These are phyloP conservation scores for Plagiodera versicolora DNA, from an alignment of 2,888 invertebrate genomes.

Conservation along the genomic window DNA sequence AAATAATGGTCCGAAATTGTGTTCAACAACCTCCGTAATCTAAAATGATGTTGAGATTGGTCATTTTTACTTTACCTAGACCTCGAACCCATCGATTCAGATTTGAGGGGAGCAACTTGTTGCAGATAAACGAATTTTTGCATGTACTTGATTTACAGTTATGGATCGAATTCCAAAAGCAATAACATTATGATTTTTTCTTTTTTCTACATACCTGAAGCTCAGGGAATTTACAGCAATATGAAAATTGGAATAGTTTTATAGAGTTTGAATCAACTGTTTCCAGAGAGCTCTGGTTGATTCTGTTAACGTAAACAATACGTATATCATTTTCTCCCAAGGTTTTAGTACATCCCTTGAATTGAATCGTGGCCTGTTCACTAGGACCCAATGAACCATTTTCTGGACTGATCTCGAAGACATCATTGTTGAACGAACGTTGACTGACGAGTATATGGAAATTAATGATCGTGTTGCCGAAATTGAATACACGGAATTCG, in stretches of 20 bases:
- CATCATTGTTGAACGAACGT: conserved; percentile 14
- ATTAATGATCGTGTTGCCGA: conserved; percentile 50
- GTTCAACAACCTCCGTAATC: conserved; percentile 50
- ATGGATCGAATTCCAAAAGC: no score
- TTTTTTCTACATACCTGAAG: conserved; percentile 44
- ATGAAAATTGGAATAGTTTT: conserved; percentile 42
- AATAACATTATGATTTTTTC: no score
- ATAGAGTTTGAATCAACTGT: conserved; percentile 30
- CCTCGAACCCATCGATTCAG: no score
- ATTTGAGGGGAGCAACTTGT: no score
- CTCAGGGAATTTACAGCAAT: conserved; percentile 47
- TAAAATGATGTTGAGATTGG: conserved; percentile 29
- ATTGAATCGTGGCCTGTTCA: conserved; percentile 40
- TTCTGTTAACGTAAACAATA: conserved; percentile 47
- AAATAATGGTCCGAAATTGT: conserved; percentile 46
- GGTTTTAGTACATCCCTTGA: conserved; percentile 43
- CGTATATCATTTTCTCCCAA: conserved; percentile 45
- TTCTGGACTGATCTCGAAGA: conserved; percentile 21
- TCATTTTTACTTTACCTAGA: background rate
- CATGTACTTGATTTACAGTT: no score
- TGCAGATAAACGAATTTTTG: no score
- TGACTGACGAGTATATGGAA: conserved; percentile 43
- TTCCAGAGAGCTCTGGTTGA: conserved; percentile 33
- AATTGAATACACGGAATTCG: conserved; percentile 52
- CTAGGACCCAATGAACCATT: conserved; percentile 39